These are phyloP conservation scores for Tetheella fluctuosa DNA, from an alignment of 2,888 invertebrate genomes.

Conservation along the genomic window DNA sequence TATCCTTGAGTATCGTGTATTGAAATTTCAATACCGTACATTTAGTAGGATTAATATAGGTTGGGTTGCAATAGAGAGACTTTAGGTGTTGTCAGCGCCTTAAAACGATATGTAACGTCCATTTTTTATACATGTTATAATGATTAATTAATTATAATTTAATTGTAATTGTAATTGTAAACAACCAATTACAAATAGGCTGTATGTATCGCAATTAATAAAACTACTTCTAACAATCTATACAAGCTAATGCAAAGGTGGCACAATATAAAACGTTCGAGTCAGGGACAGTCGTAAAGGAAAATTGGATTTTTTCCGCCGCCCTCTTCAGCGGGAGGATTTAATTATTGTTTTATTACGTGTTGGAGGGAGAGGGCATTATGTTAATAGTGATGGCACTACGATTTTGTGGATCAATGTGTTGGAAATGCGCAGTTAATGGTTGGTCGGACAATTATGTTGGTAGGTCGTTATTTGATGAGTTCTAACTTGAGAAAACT, in stretches of 20 bases:
- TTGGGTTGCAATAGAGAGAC: too few species aligned
- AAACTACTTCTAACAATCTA: background rate
- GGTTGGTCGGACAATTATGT: background rate
- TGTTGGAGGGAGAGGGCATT: slow-evolving; percentile 47
- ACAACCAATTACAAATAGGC: too few species aligned
- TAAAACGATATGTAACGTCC: too few species aligned
- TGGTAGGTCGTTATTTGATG: background rate
- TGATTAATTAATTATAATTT: too few species aligned
- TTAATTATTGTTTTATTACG: slow-evolving; percentile 79
- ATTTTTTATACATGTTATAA: too few species aligned
- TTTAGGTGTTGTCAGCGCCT: too few species aligned
- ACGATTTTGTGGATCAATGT: slow-evolving; percentile 24
- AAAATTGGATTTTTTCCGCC: slow-evolving; percentile 76
- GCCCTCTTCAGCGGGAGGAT: slow-evolving; percentile 53
- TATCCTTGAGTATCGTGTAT: too few species aligned
- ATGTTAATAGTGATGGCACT: slow-evolving; percentile 52
- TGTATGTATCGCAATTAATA: too few species aligned
- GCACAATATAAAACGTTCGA: slow-evolving; percentile 17
- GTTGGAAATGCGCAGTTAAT: background rate
- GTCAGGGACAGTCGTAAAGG: slow-evolving; percentile 64
- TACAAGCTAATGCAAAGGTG: slow-evolving; percentile 1
- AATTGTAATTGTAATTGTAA: too few species aligned
- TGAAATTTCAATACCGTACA: too few species aligned
- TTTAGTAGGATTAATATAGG: too few species aligned
- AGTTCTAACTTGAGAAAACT: too few species aligned